Percentiles rank a stretch among this genome's conserved stretches.
Conservation (phyloP, 2,888 invertebrate genomes). For the Trissonchulus sp. region DNA sequence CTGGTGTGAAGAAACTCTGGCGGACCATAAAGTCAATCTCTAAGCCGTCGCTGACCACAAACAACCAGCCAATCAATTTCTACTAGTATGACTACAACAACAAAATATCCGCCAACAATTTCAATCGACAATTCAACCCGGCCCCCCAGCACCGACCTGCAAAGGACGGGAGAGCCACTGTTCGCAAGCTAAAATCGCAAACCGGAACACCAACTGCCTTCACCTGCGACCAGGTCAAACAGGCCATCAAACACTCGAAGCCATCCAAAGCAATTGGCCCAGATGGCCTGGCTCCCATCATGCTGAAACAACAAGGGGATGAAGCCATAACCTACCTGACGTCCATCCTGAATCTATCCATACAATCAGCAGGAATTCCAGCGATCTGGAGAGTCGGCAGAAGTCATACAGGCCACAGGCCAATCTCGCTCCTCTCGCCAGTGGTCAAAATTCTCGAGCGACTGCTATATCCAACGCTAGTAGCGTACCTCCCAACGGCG, state of each 20-base stretch:
- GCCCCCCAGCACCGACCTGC: not conserved
- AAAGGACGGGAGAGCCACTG: not conserved
- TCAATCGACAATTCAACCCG: too few relatives aligned
- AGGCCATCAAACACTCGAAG: not conserved
- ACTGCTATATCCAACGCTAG: not conserved
- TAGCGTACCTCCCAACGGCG: not conserved
- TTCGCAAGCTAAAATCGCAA: not conserved
- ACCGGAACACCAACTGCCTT: not conserved
- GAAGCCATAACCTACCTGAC: not conserved
- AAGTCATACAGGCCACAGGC: not conserved
- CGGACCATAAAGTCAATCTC: too few relatives aligned
- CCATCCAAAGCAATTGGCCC: conserved; percentile 5
- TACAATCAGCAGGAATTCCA: not conserved
- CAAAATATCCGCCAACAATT: too few relatives aligned
- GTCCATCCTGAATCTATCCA: not conserved
- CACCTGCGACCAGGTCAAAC: not conserved
- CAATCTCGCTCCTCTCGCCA: conserved; percentile 15
- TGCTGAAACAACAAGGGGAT: not conserved
- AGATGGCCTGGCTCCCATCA: not conserved
- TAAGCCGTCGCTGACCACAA: too few relatives aligned
- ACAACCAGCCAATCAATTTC: too few relatives aligned
- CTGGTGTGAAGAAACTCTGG: too few relatives aligned
- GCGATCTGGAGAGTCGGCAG: conserved; percentile 4
- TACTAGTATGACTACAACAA: too few relatives aligned
- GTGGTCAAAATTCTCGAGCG: not conserved